These are phyloP conservation scores for Oryctes rhinoceros DNA, from an alignment of 1,140 invertebrate species.

Conservation along the genomic window DNA sequence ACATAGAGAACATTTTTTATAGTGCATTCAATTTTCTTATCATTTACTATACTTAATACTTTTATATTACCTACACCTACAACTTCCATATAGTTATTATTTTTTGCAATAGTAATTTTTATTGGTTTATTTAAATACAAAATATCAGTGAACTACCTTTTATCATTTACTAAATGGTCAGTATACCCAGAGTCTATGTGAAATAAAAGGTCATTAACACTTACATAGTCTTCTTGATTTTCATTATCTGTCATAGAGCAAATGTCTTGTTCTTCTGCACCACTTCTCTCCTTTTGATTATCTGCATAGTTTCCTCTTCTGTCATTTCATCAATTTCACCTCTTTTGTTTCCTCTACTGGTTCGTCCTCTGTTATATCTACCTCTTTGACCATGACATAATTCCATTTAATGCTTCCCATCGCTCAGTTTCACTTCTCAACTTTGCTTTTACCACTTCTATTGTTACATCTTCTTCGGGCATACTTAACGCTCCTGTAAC, in stretches of 20 bases:
- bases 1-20: conserved; percentile 43
- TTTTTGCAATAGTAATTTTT: conserved; percentile 43
- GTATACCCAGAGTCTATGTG: conserved; percentile 41
- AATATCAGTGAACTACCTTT: conserved; percentile 14
- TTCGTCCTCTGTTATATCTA: conserved; percentile 27
- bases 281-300: neutral
- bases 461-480: conserved; percentile 2
- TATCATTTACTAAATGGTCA: conserved; percentile 40
- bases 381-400: neutral
- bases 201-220: conserved; percentile 15
- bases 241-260: conserved; percentile 36
- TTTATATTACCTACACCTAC: conserved; percentile 33
- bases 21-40: conserved; percentile 31
- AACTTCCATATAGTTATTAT: conserved; percentile 55
- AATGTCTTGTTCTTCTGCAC: conserved; percentile 6
- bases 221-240: neutral
- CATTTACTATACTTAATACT: conserved; percentile 16
- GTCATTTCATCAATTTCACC: neutral
- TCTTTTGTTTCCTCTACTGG: conserved; percentile 34
- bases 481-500: conserved; percentile 43
- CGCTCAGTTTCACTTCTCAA: conserved; percentile 43
- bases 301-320: conserved; percentile 15
- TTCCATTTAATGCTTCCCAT: conserved; percentile 41
- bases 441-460: conserved; percentile 33
- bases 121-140: conserved; percentile 40